Percentiles rank a stretch among this genome's conserved stretches.
Evolutionary conservation across 2,888 invertebrate species (phyloP).

Genomic region (Perizoma affinitatum): DNA sequence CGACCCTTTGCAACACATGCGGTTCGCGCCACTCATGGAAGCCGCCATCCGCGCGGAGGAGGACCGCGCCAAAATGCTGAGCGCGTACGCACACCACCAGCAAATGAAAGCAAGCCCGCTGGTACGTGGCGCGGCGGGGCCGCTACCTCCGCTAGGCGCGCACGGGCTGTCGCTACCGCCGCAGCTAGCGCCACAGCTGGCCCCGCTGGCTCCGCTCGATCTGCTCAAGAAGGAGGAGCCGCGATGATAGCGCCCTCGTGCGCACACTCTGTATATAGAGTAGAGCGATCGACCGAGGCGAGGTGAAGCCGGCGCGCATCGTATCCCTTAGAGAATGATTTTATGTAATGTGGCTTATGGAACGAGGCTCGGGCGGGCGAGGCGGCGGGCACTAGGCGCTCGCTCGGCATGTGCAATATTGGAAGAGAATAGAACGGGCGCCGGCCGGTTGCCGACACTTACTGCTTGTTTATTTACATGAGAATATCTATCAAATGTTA

Average conservation of each 20-base stretch:
- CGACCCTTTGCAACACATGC: slow-evolving; percentile 87
- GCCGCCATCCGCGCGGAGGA: slow-evolving; percentile 91
- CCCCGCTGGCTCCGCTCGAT: slow-evolving; percentile 80
- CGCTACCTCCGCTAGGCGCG: slow-evolving; percentile 68
- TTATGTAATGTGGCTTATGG: slow-evolving; percentile 74
- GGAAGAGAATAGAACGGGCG: slow-evolving; percentile 63
- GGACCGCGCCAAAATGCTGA: slow-evolving; percentile 90
- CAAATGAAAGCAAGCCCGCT: slow-evolving; percentile 78
- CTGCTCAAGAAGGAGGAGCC: slow-evolving; percentile 85
- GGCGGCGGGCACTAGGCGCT: slow-evolving; percentile 66
- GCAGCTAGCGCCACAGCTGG: slow-evolving; percentile 42
- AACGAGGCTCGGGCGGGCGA: slow-evolving; percentile 45
- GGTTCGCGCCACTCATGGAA: slow-evolving; percentile 92
- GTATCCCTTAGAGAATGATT: slow-evolving; percentile 75
- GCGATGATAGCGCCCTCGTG: slow-evolving; percentile 74
- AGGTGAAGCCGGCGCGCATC: slow-evolving; percentile 53
- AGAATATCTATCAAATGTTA: slow-evolving; percentile 83
- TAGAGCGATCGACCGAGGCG: slow-evolving; percentile 50
- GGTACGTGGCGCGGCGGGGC: slow-evolving; percentile 63
- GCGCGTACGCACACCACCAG: slow-evolving; percentile 87
- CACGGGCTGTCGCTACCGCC: slow-evolving; percentile 66
- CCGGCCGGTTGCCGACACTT: slow-evolving; percentile 66
- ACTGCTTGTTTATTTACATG: slow-evolving; percentile 83
- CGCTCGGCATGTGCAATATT: slow-evolving; percentile 74
- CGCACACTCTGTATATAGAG: slow-evolving; percentile 53